These are phyloP conservation scores for Chloromyia formosa DNA, from an alignment of 2,888 invertebrate species.

Conservation along the genomic window DNA sequence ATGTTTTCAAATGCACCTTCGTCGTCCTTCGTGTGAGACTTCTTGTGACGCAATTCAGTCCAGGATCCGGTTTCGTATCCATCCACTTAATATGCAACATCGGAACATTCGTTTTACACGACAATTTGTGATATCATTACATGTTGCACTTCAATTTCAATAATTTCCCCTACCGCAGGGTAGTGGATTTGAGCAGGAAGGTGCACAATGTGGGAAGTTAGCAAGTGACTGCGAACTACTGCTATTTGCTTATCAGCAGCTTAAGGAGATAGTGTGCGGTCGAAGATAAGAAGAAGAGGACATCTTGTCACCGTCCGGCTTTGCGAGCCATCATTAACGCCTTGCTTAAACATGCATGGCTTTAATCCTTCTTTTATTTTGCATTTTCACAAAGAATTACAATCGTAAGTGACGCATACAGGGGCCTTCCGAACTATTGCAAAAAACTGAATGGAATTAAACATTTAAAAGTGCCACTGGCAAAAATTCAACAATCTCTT, in stretches of 20 bases:
- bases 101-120: slow-evolving; percentile 35
- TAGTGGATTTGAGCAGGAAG: neutral
- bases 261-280: slow-evolving; percentile 2
- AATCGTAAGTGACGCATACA: too few species aligned
- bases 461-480: slow-evolving; percentile 29
- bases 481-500: slow-evolving; percentile 31
- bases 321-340: too few species aligned
- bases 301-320: too few species aligned
- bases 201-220: neutral
- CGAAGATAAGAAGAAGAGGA: slow-evolving; percentile 14
- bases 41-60: neutral
- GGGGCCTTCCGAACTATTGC: too few species aligned
- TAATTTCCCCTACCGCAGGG: slow-evolving; percentile 6
- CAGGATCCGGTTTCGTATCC: neutral
- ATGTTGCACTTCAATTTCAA: slow-evolving; percentile 37
- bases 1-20: slow-evolving; percentile 36
- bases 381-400: too few species aligned
- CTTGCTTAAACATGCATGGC: too few species aligned
- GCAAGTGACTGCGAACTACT: neutral
- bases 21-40: neutral
- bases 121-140: slow-evolving; percentile 40
- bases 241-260: slow-evolving; percentile 15
- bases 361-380: too few species aligned
- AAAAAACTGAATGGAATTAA: slow-evolving; percentile 13
- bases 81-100: slow-evolving; percentile 37